Conservation (phyloP, 2,113 vertebrate species). For the Narcine bancroftii region DNA sequence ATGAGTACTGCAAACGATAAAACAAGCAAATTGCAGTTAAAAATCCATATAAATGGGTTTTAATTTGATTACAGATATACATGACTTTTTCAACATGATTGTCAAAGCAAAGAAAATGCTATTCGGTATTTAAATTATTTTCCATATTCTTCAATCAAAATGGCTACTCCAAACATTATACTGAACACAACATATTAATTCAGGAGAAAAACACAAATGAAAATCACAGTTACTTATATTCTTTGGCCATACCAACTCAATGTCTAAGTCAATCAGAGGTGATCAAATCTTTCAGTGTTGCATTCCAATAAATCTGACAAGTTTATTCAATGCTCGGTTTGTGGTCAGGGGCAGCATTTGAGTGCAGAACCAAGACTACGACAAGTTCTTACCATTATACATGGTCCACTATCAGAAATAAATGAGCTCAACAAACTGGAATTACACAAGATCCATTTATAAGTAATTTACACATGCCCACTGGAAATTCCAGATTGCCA, state of each 20-base stretch:
- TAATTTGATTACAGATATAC: slow-evolving; percentile 34
- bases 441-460: background rate
- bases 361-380: slow-evolving; percentile 2
- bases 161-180: slow-evolving; percentile 29
- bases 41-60: slow-evolving; percentile 22
- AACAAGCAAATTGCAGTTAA: slow-evolving; percentile 29
- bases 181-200: slow-evolving; percentile 19
- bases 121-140: slow-evolving; percentile 23
- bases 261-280: slow-evolving; percentile 12
- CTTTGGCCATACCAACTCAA: slow-evolving; percentile 36
- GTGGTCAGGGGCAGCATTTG: background rate
- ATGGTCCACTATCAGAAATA: background rate
- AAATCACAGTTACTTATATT: slow-evolving; percentile 34
- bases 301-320: slow-evolving; percentile 20
- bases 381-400: background rate
- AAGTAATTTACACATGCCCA: background rate
- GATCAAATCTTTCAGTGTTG: slow-evolving; percentile 32
- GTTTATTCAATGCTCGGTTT: background rate
- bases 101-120: slow-evolving; percentile 34
- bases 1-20: slow-evolving; percentile 5
- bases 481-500: background rate
- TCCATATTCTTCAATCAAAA: slow-evolving; percentile 8
- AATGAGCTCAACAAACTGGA: background rate
- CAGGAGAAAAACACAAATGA: background rate
- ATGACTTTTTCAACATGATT: slow-evolving; percentile 35